These are phyloP conservation scores for Astropecten irregularis DNA, from an alignment of 53 echinoderm and acorn worm genomes.

Conservation along the genomic window DNA sequence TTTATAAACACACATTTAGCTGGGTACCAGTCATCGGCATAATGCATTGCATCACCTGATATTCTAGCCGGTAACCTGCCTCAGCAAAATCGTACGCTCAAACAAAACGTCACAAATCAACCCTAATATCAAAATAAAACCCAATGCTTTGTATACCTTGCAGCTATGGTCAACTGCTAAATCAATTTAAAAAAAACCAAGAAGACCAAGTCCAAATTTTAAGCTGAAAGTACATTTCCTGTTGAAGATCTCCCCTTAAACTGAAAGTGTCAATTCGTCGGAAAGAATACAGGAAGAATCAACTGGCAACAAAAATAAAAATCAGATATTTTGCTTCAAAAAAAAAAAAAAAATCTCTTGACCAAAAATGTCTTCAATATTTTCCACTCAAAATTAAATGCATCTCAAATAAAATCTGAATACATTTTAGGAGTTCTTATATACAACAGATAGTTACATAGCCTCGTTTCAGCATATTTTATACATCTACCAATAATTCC, in stretches of 20 bases:
- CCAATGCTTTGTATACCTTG: too few relatives aligned
- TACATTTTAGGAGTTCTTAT: slow-evolving; percentile 40
- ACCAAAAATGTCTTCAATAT: not conserved
- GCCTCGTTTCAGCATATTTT: not conserved
- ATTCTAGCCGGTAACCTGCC: too few relatives aligned
- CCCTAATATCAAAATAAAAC: too few relatives aligned
- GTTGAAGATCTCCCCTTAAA: not conserved
- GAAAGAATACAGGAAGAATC: not conserved
- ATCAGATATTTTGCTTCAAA: not conserved
- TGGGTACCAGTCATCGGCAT: too few relatives aligned
- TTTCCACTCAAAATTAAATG: slow-evolving; percentile 38
- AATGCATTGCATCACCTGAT: too few relatives aligned
- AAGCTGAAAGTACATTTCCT: slow-evolving; percentile 10
- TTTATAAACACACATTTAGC: too few relatives aligned
- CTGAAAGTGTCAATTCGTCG: too few relatives aligned
- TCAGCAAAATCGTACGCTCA: too few relatives aligned
- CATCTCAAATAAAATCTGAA: slow-evolving; percentile 31
- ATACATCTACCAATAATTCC: not conserved
- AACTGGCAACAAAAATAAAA: slow-evolving; percentile 11
- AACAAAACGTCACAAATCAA: too few relatives aligned
- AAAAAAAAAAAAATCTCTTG: not conserved
- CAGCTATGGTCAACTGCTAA: too few relatives aligned
- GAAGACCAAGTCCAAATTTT: too few relatives aligned
- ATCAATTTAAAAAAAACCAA: too few relatives aligned
- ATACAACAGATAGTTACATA: slow-evolving; percentile 31